Base-by-base conservation (phyloP, 1,140 invertebrate species). In the Drosophila saltans region DNA sequence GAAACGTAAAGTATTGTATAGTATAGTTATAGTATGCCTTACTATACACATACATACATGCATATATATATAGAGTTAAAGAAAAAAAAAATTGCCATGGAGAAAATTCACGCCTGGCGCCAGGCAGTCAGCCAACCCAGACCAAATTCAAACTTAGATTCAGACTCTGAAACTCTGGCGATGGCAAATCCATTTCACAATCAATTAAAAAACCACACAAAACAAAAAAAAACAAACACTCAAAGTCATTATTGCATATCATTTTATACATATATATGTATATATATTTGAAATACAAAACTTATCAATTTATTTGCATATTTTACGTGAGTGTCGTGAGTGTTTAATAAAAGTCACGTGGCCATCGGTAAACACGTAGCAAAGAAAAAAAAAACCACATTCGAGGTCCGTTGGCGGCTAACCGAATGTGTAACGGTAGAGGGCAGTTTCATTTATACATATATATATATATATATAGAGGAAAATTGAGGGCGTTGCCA, bases 41-140 rank as follows among this genome's bases (percentile, higher is more conserved):
- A 4, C 28, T 4, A 30, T 30, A 30, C 28, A 30, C 4, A 30
- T 30, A 30, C 2, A 36, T 36, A 36, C 6, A 36, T 36, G 6
- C 6, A 36, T 36, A 36, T n/a, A 69, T 16, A 52, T 74, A 57
- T 33, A 67, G 70, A 77, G 61, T 56, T 66, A 68, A 76, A 78
- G 71, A 79, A 82, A 88, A 76, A 88, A 79, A 82, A 88, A 76
- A 88, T 80, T 88, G 72, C 83, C 78, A 74, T 76, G 71, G 69
- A 72, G 69, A 69, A 82, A 85, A 88, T 88, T 86, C 72, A 86
- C 79, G 79, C 83, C 79, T 86, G 82, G 83, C 82, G 82, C 83
- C 82, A 85, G 55, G 57, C 75, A 75, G 59, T 21, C 74, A 66
- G 70, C 33, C 64, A 63, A 41, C 24, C 58, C 70, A 81, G 40